A percentile compares a stretch with the other conserved stretches of the same genome.
Conservation (phyloP, 2,113 vertebrate species). For the Plotosus lineatus region DNA sequence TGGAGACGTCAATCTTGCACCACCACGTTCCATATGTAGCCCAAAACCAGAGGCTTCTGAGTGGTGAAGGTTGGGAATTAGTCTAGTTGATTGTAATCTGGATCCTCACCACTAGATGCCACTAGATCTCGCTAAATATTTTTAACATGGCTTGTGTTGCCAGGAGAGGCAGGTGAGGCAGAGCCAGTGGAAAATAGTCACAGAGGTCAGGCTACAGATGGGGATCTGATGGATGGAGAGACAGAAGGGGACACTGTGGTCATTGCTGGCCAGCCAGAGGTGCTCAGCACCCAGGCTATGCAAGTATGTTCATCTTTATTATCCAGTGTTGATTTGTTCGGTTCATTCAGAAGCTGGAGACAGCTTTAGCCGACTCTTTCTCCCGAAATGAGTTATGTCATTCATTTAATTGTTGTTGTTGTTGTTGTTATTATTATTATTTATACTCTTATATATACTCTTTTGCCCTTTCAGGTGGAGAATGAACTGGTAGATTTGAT, state of each 20-base stretch:
- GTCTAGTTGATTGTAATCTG: no score
- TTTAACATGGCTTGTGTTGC: not conserved
- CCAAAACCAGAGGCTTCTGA: no score
- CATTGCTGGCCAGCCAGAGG: constrained; percentile 88
- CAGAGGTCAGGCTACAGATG: constrained; percentile 82
- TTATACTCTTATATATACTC: no score
- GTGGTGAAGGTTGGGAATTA: no score
- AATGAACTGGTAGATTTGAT: constrained; percentile 93
- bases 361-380: not conserved
- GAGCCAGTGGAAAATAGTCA: constrained; percentile 86
- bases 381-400: not conserved
- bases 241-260: constrained; percentile 86
- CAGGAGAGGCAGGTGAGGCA: constrained; percentile 84
- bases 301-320: constrained; percentile 72
- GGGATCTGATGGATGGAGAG: constrained; percentile 92
- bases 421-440: no score
- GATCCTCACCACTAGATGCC: no score
- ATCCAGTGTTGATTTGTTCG: not conserved
- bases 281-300: constrained; percentile 90
- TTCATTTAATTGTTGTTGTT: no score
- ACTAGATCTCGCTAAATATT: no score
- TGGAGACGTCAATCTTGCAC: no score
- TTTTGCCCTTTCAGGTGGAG: constrained; percentile 78
- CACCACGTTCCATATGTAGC: no score
- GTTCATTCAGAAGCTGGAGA: not conserved